phyloP scores from a whole-genome alignment of 2,888 invertebrate genomes.

The Ophion ellenae region DNA sequence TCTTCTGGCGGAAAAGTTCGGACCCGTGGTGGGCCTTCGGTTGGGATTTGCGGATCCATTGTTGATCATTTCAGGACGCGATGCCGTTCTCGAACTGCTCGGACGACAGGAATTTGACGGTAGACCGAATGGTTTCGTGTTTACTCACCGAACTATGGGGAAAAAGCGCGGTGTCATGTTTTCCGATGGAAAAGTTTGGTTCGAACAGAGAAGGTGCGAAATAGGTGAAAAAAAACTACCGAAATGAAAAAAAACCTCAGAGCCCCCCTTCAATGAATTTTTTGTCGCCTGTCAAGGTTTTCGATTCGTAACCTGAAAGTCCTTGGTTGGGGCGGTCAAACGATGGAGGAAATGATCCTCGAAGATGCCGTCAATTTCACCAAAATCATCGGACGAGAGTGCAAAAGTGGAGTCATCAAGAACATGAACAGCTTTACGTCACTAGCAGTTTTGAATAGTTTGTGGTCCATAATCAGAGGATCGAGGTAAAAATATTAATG shows the following conservation, averaged over 20 bases:
- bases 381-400: slow-evolving; percentile 82
- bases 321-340: slow-evolving; percentile 87
- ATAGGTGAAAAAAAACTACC: background rate
- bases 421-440: slow-evolving; percentile 84
- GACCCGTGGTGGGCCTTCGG: slow-evolving; percentile 87
- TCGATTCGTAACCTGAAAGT: slow-evolving; percentile 87
- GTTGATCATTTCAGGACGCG: slow-evolving; percentile 87
- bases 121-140: slow-evolving; percentile 88
- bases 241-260: background rate
- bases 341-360: slow-evolving; percentile 87
- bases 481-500: slow-evolving; percentile 80
- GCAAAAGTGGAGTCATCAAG: slow-evolving; percentile 82
- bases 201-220: slow-evolving; percentile 85
- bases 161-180: slow-evolving; percentile 88
- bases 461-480: slow-evolving; percentile 90
- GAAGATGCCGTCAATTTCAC: slow-evolving; percentile 86
- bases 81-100: slow-evolving; percentile 87
- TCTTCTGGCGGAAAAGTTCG: slow-evolving; percentile 86
- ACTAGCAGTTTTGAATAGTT: slow-evolving; percentile 86
- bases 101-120: slow-evolving; percentile 88
- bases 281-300: slow-evolving; percentile 83
- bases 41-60: slow-evolving; percentile 86
- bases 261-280: slow-evolving; percentile 11
- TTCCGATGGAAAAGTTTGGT: slow-evolving; percentile 88
- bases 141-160: slow-evolving; percentile 87